Base-by-base conservation (phyloP, 2,113 vertebrate genomes). In the Gallinago media region DNA sequence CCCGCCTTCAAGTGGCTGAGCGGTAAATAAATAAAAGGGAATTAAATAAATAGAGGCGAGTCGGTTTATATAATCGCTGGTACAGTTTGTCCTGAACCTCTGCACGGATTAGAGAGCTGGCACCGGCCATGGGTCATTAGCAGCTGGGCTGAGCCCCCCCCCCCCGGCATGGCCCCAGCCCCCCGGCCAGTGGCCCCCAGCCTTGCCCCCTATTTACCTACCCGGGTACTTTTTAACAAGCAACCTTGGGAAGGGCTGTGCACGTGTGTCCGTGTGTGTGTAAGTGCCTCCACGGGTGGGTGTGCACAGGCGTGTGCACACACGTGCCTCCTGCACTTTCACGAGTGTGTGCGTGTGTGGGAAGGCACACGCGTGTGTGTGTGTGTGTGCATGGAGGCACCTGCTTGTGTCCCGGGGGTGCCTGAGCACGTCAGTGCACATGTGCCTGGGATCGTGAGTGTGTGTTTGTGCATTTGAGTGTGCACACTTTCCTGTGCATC, bases 1-100 rank as follows among this genome's bases (percentile, higher is more conserved):
- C 88, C 95, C 22, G 68, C 40, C 59, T 85, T 75, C 96, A n/a
- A 87, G 81, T 93, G 96, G 93, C 95, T 86, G 90, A 55, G 65
- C 4, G 4, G 94, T 92, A 94, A 96, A 95, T 96, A 95, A 97
- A 91, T 96, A 96, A 80, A 85, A 94, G 76, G 73, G 90, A 97
- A 97, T 97, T 97, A 97, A 97, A 96, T 97, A 97, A 98, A 98
- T 96, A 96, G 91, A 97, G 94, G 95, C 86, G 66, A 97, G 97
- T 85, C n/a, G 77, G 96, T 96, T 97, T 98, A 97, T 97, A 94
- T 97, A 97, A 97, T 96, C 91, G 6, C 93, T n/a, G 83, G 97
- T 85, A 97, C 97, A 96, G 90, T 83, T 89, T 97, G 98, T 97
- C 89, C 98, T 96, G 91, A 96, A 97, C 93, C 80, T 65, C 89